Percentiles rank a stretch among this genome's conserved stretches.
Conservation (phyloP, 2,113 vertebrate species). For the Delphinus delphis region DNA sequence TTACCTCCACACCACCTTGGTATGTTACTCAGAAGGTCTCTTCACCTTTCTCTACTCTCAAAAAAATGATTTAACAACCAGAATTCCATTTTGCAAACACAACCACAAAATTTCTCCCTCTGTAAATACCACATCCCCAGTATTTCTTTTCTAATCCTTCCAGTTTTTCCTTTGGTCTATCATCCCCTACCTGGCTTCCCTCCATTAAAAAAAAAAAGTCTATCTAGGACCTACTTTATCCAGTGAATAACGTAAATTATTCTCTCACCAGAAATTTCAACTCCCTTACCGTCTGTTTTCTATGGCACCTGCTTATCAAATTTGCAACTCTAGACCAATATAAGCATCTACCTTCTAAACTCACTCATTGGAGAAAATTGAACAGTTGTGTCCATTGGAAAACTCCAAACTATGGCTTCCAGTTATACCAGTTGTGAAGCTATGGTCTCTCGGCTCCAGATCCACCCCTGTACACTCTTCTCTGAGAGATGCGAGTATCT, state of each 20-base stretch:
- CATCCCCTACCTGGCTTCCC: neutral
- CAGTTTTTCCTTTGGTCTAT: neutral
- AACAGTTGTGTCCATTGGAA: neutral
- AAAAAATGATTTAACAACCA: neutral
- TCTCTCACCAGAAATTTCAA: neutral
- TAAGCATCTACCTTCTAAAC: neutral
- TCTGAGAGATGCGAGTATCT: neutral
- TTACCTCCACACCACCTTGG: neutral
- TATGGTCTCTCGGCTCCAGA: neutral
- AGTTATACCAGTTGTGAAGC: neutral
- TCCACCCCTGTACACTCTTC: neutral
- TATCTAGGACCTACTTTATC: neutral
- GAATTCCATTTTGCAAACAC: neutral
- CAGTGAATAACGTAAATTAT: neutral
- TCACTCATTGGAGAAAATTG: neutral
- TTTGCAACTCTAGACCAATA: neutral
- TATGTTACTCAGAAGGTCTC: neutral
- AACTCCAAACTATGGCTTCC: neutral
- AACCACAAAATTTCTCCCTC: neutral
- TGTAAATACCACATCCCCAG: neutral
- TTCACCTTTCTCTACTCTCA: neutral
- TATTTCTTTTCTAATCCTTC: neutral
- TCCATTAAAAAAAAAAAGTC: neutral
- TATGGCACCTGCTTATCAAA: neutral
- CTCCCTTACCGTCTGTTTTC: neutral